These are phyloP conservation scores for Acanthurus tractus DNA, from an alignment of 2,797 vertebrate species.

Conservation along the genomic window DNA sequence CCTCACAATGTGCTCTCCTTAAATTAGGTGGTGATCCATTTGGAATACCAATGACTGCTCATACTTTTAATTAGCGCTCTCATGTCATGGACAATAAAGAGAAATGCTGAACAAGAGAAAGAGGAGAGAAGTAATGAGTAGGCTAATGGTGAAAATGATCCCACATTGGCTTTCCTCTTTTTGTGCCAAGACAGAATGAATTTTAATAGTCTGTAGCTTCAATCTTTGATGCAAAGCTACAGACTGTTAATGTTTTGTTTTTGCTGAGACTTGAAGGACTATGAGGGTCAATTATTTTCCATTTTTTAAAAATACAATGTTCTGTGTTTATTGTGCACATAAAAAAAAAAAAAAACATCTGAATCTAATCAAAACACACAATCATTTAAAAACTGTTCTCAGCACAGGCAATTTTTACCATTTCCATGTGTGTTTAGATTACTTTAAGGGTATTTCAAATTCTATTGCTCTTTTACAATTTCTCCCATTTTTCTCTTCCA, in stretches of 20 bases:
- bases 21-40: slow-evolving; percentile 71
- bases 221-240: slow-evolving; percentile 28
- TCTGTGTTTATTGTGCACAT: neutral
- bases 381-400: neutral
- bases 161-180: slow-evolving; percentile 65
- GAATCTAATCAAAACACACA: slow-evolving; percentile 4
- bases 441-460: neutral
- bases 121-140: slow-evolving; percentile 74
- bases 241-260: slow-evolving; percentile 28
- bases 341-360: neutral
- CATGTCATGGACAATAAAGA: slow-evolving; percentile 78
- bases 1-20: slow-evolving; percentile 56
- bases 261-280: neutral
- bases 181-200: slow-evolving; percentile 51
- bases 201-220: slow-evolving; percentile 60
- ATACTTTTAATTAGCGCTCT: slow-evolving; percentile 78
- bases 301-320: neutral
- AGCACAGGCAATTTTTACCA: neutral
- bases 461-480: neutral
- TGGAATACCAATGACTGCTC: slow-evolving; percentile 74
- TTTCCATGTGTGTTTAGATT: neutral
- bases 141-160: slow-evolving; percentile 80
- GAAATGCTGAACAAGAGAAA: slow-evolving; percentile 74
- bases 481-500: neutral
- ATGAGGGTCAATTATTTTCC: neutral